These are phyloP conservation scores for Drosophila kuntzei DNA, from an alignment of 2,888 invertebrate species.

Conservation along the genomic window DNA sequence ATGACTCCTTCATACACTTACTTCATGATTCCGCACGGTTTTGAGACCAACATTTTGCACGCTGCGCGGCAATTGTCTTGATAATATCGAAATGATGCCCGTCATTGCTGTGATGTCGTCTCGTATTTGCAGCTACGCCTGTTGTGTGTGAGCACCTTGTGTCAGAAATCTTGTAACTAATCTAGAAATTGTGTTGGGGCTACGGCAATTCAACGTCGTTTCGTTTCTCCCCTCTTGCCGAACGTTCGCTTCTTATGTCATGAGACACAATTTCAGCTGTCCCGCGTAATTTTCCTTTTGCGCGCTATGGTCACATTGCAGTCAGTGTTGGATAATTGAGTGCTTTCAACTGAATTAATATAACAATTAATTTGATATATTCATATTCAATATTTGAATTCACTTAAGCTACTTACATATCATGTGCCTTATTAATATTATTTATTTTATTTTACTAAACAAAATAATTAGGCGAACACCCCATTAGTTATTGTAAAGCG, in stretches of 20 bases:
- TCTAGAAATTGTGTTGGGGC: constrained; percentile 54
- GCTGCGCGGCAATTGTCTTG: constrained; percentile 86
- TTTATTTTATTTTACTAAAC: too few species aligned
- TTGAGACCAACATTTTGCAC: constrained; percentile 79
- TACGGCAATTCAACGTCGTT: constrained; percentile 61
- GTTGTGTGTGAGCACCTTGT: constrained; percentile 54
- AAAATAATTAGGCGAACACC: too few species aligned
- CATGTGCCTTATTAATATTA: too few species aligned
- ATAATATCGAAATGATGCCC: constrained; percentile 86
- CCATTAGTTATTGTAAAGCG: too few species aligned
- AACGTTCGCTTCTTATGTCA: constrained; percentile 69
- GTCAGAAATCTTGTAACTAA: constrained; percentile 53
- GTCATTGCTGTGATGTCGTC: constrained; percentile 82
- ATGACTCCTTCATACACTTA: constrained; percentile 63
- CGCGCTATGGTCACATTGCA: constrained; percentile 49
- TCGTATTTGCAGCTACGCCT: constrained; percentile 35
- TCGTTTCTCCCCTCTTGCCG: constrained; percentile 67
- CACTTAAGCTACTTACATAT: too few species aligned
- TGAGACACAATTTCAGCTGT: constrained; percentile 47
- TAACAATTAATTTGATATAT: too few species aligned
- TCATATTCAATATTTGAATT: too few species aligned
- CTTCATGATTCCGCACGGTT: constrained; percentile 78
- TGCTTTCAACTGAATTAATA: not conserved
- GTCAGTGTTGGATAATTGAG: constrained; percentile 30
- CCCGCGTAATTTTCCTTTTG: constrained; percentile 28